Percentiles rank a stretch among this genome's conserved stretches.
Conservation (phyloP, 1,140 invertebrate genomes). For the Brachionus paranguensis region DNA sequence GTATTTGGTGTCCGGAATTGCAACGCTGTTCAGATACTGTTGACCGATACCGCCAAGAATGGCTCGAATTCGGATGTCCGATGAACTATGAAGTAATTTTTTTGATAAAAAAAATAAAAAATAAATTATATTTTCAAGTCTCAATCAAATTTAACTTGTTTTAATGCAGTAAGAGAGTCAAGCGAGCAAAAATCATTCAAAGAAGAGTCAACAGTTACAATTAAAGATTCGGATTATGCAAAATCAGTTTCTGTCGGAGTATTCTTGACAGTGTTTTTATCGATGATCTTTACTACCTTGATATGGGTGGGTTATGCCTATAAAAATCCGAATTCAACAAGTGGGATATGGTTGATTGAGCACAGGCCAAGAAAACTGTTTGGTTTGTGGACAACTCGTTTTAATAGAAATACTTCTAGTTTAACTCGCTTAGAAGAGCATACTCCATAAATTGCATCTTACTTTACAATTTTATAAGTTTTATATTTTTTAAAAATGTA, state of each 20-base stretch:
- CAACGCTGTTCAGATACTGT: conserved; percentile 79
- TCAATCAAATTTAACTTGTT: neutral
- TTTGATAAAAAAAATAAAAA: neutral
- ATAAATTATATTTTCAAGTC: neutral
- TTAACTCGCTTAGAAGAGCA: neutral
- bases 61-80: conserved; percentile 71
- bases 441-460: neutral
- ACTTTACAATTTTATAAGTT: neutral
- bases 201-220: neutral
- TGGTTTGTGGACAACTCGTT: neutral
- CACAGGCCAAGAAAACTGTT: neutral
- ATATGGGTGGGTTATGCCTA: conserved; percentile 87
- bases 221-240: neutral
- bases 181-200: neutral
- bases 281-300: conserved; percentile 60
- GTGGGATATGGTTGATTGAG: conserved; percentile 91
- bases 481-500: neutral
- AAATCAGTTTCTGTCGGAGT: conserved; percentile 48
- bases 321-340: conserved; percentile 83
- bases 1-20: conserved; percentile 78
- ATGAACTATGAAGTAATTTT: neutral
- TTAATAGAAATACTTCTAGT: conserved; percentile 15
- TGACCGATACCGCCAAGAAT: conserved; percentile 79
- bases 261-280: conserved; percentile 65
- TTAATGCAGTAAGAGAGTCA: neutral